A percentile compares a stretch with the other conserved stretches of the same genome.
Evolutionary conservation across 92 coral and sea anemone species (phyloP).

Genomic region (Pocillopora grandis): DNA sequence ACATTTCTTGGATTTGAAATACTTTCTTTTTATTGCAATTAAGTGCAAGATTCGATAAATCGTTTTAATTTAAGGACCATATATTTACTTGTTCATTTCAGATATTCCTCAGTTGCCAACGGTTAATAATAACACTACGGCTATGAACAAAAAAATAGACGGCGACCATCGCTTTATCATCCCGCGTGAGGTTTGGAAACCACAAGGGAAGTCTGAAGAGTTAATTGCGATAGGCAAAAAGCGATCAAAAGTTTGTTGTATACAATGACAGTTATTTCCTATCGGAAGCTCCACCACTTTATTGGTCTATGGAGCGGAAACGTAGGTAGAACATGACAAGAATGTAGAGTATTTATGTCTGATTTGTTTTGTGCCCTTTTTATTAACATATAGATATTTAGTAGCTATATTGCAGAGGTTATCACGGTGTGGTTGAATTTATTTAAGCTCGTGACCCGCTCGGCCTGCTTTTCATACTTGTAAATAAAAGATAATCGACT

Average conservation of each 20-base stretch:
- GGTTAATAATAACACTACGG: neutral
- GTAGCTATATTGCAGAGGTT: too few relatives aligned
- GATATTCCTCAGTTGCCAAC: neutral
- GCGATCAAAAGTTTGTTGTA: neutral
- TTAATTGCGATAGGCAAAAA: neutral
- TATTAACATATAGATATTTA: too few relatives aligned
- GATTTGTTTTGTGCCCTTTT: too few relatives aligned
- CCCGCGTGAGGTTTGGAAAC: conserved; percentile 21
- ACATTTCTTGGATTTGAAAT: too few relatives aligned
- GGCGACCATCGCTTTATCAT: neutral
- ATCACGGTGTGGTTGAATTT: too few relatives aligned
- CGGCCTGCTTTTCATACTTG: too few relatives aligned
- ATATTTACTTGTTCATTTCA: neutral
- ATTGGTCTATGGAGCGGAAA: too few relatives aligned
- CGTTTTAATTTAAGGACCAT: neutral
- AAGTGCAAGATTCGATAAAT: neutral
- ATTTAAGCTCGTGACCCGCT: too few relatives aligned
- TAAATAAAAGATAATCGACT: too few relatives aligned
- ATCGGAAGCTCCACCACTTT: neutral
- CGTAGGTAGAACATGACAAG: too few relatives aligned
- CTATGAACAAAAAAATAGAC: neutral
- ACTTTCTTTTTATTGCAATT: neutral
- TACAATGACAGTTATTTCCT: neutral
- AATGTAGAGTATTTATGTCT: too few relatives aligned
- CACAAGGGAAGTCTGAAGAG: neutral